Evolutionary conservation across 2,888 invertebrate species (phyloP).

Genomic region (Malacosoma neustria): DNA sequence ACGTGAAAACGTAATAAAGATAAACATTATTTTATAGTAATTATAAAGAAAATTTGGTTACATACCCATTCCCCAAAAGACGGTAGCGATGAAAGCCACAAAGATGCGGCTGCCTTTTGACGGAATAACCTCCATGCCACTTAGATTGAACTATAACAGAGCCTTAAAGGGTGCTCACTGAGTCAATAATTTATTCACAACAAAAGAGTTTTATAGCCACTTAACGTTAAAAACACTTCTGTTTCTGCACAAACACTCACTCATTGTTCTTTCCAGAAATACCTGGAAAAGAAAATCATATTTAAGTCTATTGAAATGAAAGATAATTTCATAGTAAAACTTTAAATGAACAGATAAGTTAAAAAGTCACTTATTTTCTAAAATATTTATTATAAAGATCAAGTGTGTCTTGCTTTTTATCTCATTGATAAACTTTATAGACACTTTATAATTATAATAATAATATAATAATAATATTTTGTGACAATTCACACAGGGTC

Average conservation of each 20-base stretch:
- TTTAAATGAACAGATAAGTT: conserved; percentile 6
- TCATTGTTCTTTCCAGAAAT: conserved; percentile 35
- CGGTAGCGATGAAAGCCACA: conserved; percentile 61
- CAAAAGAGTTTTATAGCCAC: conserved; percentile 10
- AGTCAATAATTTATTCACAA: conserved; percentile 14
- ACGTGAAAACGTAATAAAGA: too few species aligned
- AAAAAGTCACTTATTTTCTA: too few species aligned
- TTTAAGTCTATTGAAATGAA: background rate
- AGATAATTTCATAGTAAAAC: conserved; percentile 2
- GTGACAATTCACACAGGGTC: too few species aligned
- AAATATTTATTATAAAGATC: too few species aligned
- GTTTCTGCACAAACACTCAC: conserved; percentile 45
- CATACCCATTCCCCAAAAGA: conserved; percentile 69
- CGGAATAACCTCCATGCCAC: conserved; percentile 56
- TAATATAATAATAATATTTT: too few species aligned
- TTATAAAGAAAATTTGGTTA: too few species aligned
- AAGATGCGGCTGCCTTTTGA: conserved; percentile 55
- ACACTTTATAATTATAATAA: too few species aligned
- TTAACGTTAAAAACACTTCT: conserved; percentile 8
- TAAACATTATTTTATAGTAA: too few species aligned
- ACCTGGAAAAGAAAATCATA: conserved; percentile 28
- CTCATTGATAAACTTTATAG: too few species aligned
- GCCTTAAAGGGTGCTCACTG: conserved; percentile 23
- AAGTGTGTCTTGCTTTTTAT: too few species aligned
- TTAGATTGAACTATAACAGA: conserved; percentile 22